These are phyloP conservation scores for Phyllostomus hastatus DNA, from an alignment of 2,113 vertebrate genomes.

Conservation along the genomic window DNA sequence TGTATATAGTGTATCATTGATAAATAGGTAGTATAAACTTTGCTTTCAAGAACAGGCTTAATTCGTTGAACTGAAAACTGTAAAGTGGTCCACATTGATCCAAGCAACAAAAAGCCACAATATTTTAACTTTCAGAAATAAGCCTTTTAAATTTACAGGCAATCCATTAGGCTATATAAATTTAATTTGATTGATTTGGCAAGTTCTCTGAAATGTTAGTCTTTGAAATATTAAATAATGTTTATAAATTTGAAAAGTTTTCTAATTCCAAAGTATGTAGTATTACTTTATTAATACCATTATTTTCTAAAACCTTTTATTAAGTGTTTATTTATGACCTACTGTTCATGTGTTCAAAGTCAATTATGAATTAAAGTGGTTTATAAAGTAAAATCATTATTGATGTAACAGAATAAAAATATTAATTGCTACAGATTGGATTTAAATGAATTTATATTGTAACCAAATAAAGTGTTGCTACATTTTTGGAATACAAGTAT, in stretches of 20 bases:
- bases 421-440: not conserved
- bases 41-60: not conserved
- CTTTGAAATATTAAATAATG: slow-evolving; percentile 35
- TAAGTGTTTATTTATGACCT: not conserved
- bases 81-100: not conserved
- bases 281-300: slow-evolving; percentile 4
- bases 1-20: not conserved
- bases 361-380: not conserved
- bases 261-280: not conserved
- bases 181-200: slow-evolving; percentile 3
- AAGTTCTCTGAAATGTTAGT: slow-evolving; percentile 4
- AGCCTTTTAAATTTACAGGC: not conserved
- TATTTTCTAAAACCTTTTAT: not conserved
- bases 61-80: not conserved
- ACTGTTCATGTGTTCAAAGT: not conserved
- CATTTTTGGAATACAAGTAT: not conserved
- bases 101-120: not conserved
- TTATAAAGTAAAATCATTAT: not conserved
- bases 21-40: slow-evolving; percentile 22
- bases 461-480: not conserved
- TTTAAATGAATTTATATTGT: slow-evolving; percentile 25
- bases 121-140: slow-evolving; percentile 35
- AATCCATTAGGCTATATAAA: not conserved
- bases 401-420: slow-evolving; percentile 4
- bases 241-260: slow-evolving; percentile 13